These are phyloP conservation scores for Drosophila fungiperda DNA, from an alignment of 2,888 invertebrate species.

Conservation along the genomic window DNA sequence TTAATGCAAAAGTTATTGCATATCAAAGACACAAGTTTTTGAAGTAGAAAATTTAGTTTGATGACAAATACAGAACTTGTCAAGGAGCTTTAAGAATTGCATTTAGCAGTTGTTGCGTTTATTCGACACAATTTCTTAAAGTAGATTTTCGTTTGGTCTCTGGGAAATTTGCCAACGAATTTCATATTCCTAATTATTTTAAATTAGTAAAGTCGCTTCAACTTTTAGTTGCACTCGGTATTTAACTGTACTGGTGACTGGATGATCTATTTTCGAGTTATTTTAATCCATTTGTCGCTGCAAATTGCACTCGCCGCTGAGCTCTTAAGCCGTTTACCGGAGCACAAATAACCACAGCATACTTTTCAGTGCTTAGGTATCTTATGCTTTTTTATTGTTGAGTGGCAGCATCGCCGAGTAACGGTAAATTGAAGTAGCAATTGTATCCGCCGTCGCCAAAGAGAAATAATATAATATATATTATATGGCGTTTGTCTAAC, in stretches of 20 bases:
- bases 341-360: slow-evolving; percentile 39
- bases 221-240: slow-evolving; percentile 13
- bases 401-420: slow-evolving; percentile 10
- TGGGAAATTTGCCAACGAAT: not conserved
- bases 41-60: not conserved
- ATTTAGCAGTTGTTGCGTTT: not conserved
- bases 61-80: not conserved
- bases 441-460: slow-evolving; percentile 1
- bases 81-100: slow-evolving; percentile 35
- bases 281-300: slow-evolving; percentile 41
- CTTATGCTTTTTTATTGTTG: slow-evolving; percentile 32
- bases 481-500: not conserved
- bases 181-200: not conserved
- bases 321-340: slow-evolving; percentile 62
- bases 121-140: not conserved
- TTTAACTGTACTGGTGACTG: slow-evolving; percentile 29
- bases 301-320: slow-evolving; percentile 60
- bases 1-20: not conserved
- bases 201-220: not conserved
- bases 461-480: slow-evolving; percentile 13
- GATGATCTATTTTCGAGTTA: slow-evolving; percentile 15
- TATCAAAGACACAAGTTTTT: not conserved
- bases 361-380: slow-evolving; percentile 39
- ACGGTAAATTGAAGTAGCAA: slow-evolving; percentile 17
- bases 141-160: not conserved